A percentile compares a stretch with the other conserved stretches of the same genome.
Conservation (phyloP, 2,797 vertebrate genomes). For the Merluccius polli region DNA sequence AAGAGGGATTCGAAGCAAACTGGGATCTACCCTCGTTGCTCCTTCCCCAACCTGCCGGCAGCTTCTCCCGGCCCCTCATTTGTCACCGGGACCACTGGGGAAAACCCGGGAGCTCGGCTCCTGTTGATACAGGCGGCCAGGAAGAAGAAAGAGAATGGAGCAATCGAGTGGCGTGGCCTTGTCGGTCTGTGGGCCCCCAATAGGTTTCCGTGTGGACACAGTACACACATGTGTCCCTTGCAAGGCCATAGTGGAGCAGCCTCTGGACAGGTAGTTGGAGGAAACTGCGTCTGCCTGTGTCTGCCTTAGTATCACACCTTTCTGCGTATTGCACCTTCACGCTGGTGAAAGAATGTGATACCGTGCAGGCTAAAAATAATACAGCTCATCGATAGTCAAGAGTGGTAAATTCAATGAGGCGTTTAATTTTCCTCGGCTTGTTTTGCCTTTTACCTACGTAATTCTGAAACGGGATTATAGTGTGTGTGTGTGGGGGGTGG, state of each 20-base stretch:
- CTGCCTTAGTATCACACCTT: neutral
- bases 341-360: neutral
- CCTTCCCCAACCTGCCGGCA: slow-evolving; percentile 33
- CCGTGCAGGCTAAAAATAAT: neutral
- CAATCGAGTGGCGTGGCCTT: too few relatives aligned
- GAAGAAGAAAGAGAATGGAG: too few relatives aligned
- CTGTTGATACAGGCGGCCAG: slow-evolving; percentile 56
- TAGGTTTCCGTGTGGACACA: neutral
- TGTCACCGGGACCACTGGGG: slow-evolving; percentile 54
- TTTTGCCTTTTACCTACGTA: slow-evolving; percentile 29
- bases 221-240: neutral
- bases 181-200: neutral
- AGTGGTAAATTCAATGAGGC: slow-evolving; percentile 9
- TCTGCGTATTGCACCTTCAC: neutral
- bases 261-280: neutral
- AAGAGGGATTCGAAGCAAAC: slow-evolving; percentile 9
- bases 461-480: slow-evolving; percentile 36
- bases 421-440: slow-evolving; percentile 28
- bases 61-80: slow-evolving; percentile 45
- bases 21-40: slow-evolving; percentile 38
- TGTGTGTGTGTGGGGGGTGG: neutral
- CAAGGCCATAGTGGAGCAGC: neutral
- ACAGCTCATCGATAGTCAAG: slow-evolving; percentile 14
- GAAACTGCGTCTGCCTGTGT: neutral
- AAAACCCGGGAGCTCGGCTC: slow-evolving; percentile 50